Evolutionary conservation across 1,140 invertebrate genomes (phyloP).

Genomic region (Aphelenchoides besseyi): DNA sequence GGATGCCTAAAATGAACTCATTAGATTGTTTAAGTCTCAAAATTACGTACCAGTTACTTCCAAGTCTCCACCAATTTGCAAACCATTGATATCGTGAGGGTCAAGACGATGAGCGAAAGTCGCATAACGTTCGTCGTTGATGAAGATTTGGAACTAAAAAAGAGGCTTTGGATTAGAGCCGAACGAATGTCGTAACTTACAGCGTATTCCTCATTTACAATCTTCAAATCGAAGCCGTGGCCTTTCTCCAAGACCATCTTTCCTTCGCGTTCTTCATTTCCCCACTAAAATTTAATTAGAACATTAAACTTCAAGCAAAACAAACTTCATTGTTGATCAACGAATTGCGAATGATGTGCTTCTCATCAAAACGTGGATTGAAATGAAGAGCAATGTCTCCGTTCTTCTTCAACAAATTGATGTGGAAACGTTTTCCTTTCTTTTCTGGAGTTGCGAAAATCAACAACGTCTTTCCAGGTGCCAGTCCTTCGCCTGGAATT

Average conservation of each 20-base stretch:
- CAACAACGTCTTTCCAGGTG: constrained; percentile 55
- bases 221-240: constrained; percentile 57
- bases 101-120: constrained; percentile 59
- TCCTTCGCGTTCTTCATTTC: constrained; percentile 61
- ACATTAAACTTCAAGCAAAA: background rate
- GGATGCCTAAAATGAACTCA: constrained; percentile 51
- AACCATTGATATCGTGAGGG: constrained; percentile 57
- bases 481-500: constrained; percentile 50
- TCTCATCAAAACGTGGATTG: constrained; percentile 61
- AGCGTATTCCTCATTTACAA: constrained; percentile 53
- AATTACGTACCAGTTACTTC: constrained; percentile 54
- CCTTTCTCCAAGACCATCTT: constrained; percentile 51
- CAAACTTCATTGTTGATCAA: constrained; percentile 41
- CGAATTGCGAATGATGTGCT: constrained; percentile 57
- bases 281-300: constrained; percentile 43
- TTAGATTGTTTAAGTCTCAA: constrained; percentile 33
- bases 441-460: constrained; percentile 60
- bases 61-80: constrained; percentile 59
- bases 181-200: constrained; percentile 35
- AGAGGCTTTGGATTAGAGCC: constrained; percentile 39
- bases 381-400: constrained; percentile 61
- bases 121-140: constrained; percentile 57
- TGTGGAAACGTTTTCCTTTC: constrained; percentile 60
- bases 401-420: constrained; percentile 61
- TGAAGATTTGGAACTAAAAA: constrained; percentile 55